A percentile compares a stretch with the other conserved stretches of the same genome.
Conservation (phyloP, 2,888 invertebrate genomes). For the Brachyopa scutellaris region DNA sequence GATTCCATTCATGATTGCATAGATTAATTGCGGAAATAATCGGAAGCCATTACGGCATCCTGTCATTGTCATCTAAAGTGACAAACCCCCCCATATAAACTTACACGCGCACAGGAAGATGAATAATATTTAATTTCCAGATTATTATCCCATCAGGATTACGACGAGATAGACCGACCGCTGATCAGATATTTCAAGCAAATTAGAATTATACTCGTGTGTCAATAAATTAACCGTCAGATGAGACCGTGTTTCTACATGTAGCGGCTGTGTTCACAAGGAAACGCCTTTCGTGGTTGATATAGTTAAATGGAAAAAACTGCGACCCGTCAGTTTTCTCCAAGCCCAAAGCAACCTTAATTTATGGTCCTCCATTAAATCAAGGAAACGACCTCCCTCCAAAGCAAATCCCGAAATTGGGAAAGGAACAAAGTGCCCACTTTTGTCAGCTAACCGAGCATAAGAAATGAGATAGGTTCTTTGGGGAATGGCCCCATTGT, state of each 20-base stretch:
- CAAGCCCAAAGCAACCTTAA: slow-evolving; percentile 39
- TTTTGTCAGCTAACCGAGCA: slow-evolving; percentile 56
- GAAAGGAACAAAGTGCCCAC: slow-evolving; percentile 13
- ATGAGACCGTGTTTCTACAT: slow-evolving; percentile 25
- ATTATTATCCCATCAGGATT: slow-evolving; percentile 32
- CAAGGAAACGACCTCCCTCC: slow-evolving; percentile 46
- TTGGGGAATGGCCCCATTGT: slow-evolving; percentile 45
- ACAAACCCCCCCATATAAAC: slow-evolving; percentile 39
- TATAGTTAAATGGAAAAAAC: background rate
- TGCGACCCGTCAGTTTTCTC: slow-evolving; percentile 9
- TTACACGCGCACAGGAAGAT: background rate
- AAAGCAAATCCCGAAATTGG: background rate
- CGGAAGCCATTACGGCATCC: slow-evolving; percentile 59
- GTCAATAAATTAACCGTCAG: slow-evolving; percentile 47
- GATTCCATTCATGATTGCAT: slow-evolving; percentile 60
- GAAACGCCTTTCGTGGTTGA: background rate
- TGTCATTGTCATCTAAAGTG: slow-evolving; percentile 48
- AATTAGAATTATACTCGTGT: slow-evolving; percentile 9
- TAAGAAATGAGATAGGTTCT: slow-evolving; percentile 43
- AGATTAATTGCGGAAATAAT: slow-evolving; percentile 66
- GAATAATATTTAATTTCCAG: slow-evolving; percentile 49
- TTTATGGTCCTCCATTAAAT: slow-evolving; percentile 59
- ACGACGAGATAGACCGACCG: background rate
- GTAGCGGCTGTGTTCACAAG: background rate
- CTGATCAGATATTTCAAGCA: background rate